Conservation (phyloP, 2,113 vertebrate genomes). For the Corydoras sp. region DNA sequence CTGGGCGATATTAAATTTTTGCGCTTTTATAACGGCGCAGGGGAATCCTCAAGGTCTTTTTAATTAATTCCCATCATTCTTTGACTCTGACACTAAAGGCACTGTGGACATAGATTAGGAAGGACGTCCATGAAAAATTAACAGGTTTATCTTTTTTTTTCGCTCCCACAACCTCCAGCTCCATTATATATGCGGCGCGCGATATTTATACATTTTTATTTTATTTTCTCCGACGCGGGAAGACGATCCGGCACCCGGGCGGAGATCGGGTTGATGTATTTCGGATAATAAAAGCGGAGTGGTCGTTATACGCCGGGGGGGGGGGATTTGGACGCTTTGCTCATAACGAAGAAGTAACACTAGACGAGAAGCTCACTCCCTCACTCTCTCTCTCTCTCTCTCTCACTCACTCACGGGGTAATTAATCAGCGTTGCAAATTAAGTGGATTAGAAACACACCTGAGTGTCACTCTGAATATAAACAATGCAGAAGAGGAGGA, state of each 20-base stretch:
- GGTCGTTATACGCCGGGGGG: conserved; percentile 54
- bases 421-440: too few relatives aligned
- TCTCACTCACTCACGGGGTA: too few relatives aligned
- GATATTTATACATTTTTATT: conserved; percentile 19
- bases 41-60: conserved; percentile 52
- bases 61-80: conserved; percentile 55
- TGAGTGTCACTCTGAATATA: too few relatives aligned
- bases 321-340: conserved; percentile 32
- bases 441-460: too few relatives aligned
- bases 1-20: conserved; percentile 38
- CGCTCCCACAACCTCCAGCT: conserved; percentile 26
- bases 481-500: too few relatives aligned
- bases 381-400: too few relatives aligned
- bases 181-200: conserved; percentile 21
- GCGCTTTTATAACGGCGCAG: conserved; percentile 29
- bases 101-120: conserved; percentile 63
- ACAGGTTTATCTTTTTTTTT: conserved; percentile 65
- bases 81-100: conserved; percentile 59
- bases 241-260: conserved; percentile 54
- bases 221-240: conserved; percentile 45
- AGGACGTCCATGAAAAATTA: conserved; percentile 68
- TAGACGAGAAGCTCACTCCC: too few relatives aligned
- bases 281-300: conserved; percentile 65
- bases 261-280: conserved; percentile 68
- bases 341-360: conserved; percentile 46